Percentiles rank a stretch among this genome's conserved stretches.
Evolutionary conservation across 2,888 invertebrate species (phyloP).

Genomic region (Patella caerulea): DNA sequence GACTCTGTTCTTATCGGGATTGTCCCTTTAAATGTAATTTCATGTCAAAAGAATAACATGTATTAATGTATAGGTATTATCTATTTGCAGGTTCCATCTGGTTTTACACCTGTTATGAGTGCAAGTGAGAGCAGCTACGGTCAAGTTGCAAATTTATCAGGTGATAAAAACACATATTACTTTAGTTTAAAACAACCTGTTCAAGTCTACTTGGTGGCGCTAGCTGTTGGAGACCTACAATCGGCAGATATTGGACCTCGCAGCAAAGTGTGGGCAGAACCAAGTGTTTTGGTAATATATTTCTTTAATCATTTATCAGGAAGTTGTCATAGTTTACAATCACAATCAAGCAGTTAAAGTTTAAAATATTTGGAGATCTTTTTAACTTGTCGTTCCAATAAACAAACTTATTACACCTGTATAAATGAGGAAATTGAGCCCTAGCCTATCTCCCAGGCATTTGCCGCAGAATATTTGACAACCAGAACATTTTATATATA

Average conservation of each 20-base stretch:
- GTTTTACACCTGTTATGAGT: slow-evolving; percentile 49
- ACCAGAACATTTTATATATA: no score
- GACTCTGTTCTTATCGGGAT: no score
- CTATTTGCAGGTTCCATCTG: slow-evolving; percentile 34
- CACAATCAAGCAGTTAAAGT: neutral
- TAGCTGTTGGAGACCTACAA: slow-evolving; percentile 48
- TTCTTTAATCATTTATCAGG: neutral
- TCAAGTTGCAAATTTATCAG: slow-evolving; percentile 31
- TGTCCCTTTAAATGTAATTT: no score
- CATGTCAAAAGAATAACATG: no score
- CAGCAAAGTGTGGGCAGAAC: slow-evolving; percentile 89
- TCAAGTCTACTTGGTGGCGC: slow-evolving; percentile 43
- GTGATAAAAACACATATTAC: slow-evolving; percentile 34
- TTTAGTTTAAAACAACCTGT: slow-evolving; percentile 40
- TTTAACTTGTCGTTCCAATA: no score
- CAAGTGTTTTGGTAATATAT: slow-evolving; percentile 78
- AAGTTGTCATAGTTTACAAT: neutral
- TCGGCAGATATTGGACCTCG: slow-evolving; percentile 79
- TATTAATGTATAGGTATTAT: no score
- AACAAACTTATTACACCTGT: no score
- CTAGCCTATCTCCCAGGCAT: no score
- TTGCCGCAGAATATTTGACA: no score
- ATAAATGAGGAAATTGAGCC: no score
- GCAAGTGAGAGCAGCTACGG: slow-evolving; percentile 36
- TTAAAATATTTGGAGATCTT: no score